Evolutionary conservation across 2,113 vertebrate genomes (phyloP).

Genomic region (Carollia perspicillata): DNA sequence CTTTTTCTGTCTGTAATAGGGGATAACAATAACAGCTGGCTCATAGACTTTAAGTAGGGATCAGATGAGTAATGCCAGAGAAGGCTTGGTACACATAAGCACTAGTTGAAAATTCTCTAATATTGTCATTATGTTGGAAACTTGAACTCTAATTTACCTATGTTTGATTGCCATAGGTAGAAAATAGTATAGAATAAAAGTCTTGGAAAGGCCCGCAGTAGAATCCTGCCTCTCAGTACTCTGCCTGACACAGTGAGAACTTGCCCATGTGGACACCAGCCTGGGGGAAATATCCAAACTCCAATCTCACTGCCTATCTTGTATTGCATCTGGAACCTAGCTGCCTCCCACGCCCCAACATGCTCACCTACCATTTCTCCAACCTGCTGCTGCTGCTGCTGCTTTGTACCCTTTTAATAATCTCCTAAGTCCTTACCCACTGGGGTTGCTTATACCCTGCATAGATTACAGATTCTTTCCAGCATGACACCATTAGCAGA

Average conservation of each 20-base stretch:
- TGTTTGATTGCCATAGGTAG: neutral
- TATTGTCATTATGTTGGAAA: neutral
- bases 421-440: slow-evolving; percentile 66
- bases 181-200: neutral
- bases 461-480: slow-evolving; percentile 64
- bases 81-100: neutral
- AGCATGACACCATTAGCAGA: slow-evolving; percentile 44
- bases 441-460: slow-evolving; percentile 40
- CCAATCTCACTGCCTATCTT: neutral
- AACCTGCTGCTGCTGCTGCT: slow-evolving; percentile 15
- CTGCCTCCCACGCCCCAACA: neutral
- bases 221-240: neutral
- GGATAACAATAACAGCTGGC: neutral
- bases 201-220: neutral
- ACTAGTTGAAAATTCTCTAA: neutral
- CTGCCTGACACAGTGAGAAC: neutral
- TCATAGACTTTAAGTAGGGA: neutral
- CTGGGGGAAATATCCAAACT: neutral
- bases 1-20: neutral
- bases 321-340: neutral
- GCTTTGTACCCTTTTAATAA: slow-evolving; percentile 42
- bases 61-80: neutral
- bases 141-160: neutral
- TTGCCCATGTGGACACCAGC: neutral
- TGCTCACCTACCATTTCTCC: neutral